Percentiles rank a stretch among this genome's conserved stretches.
Evolutionary conservation across 2,888 invertebrate species (phyloP).

Genomic region (Baronia brevicornis): DNA sequence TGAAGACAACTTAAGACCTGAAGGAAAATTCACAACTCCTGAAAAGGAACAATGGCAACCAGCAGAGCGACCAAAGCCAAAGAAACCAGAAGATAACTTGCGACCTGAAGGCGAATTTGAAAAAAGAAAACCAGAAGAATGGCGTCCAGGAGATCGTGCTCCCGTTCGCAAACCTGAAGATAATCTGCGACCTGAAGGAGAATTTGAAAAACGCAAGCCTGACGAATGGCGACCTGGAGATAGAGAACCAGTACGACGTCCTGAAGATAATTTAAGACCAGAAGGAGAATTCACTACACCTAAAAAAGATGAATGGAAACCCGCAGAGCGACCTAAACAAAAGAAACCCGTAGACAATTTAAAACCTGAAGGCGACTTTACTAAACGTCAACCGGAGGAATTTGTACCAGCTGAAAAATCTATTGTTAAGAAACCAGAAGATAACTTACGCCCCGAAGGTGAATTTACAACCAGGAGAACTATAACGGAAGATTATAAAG

Average conservation of each 20-base stretch:
- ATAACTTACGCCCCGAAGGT: slow-evolving; percentile 68
- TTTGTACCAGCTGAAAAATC: slow-evolving; percentile 47
- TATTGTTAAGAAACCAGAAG: slow-evolving; percentile 50
- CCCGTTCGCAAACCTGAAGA: slow-evolving; percentile 57
- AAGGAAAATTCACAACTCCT: slow-evolving; percentile 61
- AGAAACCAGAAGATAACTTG: slow-evolving; percentile 59
- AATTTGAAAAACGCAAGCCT: slow-evolving; percentile 53
- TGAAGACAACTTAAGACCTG: slow-evolving; percentile 64
- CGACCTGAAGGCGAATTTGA: slow-evolving; percentile 60
- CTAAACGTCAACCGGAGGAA: slow-evolving; percentile 60
- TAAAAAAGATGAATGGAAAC: slow-evolving; percentile 50
- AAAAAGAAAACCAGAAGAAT: slow-evolving; percentile 59
- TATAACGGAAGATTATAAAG: slow-evolving; percentile 73
- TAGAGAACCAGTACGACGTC: slow-evolving; percentile 43
- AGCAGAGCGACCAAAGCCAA: slow-evolving; percentile 57
- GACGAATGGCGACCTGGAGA: slow-evolving; percentile 58
- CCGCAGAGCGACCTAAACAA: slow-evolving; percentile 65
- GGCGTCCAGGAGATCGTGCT: slow-evolving; percentile 58
- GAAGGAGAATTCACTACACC: slow-evolving; percentile 64
- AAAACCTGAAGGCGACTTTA: slow-evolving; percentile 74
- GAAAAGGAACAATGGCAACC: slow-evolving; percentile 55
- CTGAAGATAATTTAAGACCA: slow-evolving; percentile 71
- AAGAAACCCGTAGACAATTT: slow-evolving; percentile 76
- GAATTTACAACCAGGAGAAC: slow-evolving; percentile 74
- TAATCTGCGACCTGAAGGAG: slow-evolving; percentile 74